A percentile compares a stretch with the other conserved stretches of the same genome.
phyloP scores from a whole-genome alignment of 2,888 invertebrate species.

The Thysanoteuthis rhombus region DNA sequence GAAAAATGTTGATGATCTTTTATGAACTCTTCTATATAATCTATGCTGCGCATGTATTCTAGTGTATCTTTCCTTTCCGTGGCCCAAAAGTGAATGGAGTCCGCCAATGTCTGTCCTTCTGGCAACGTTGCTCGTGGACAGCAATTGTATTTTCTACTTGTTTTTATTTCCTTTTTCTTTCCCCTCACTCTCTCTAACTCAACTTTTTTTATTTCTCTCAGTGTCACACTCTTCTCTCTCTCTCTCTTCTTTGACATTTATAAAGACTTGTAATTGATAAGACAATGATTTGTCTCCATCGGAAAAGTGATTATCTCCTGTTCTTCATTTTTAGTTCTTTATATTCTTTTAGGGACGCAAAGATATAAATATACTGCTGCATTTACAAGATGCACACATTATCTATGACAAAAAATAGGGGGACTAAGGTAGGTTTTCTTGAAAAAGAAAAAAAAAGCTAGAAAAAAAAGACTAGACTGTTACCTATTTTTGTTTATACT shows the following conservation, averaged over 20 bases:
- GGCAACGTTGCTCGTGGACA: neutral
- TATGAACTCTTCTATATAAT: too few relatives aligned
- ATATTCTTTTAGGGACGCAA: neutral
- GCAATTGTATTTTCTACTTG: neutral
- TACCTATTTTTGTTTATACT: too few relatives aligned
- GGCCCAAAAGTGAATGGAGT: too few relatives aligned
- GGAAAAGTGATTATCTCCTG: neutral
- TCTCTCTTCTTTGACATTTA: neutral
- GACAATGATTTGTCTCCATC: neutral
- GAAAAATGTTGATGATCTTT: too few relatives aligned
- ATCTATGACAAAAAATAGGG: too few relatives aligned
- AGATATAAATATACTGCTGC: neutral
- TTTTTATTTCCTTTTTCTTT: rapidly evolving
- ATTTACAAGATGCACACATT: too few relatives aligned
- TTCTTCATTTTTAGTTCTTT: neutral
- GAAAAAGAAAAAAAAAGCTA: too few relatives aligned
- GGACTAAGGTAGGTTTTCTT: too few relatives aligned
- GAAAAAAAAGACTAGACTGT: too few relatives aligned
- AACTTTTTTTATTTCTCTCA: neutral
- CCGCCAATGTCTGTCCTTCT: neutral
- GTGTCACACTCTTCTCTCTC: too few relatives aligned
- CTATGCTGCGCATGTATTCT: neutral
- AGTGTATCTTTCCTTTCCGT: too few relatives aligned
- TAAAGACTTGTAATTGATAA: neutral
- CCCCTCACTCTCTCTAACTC: neutral